Conservation (phyloP, 2,113 vertebrate genomes). For the Hypanus sabinus region DNA sequence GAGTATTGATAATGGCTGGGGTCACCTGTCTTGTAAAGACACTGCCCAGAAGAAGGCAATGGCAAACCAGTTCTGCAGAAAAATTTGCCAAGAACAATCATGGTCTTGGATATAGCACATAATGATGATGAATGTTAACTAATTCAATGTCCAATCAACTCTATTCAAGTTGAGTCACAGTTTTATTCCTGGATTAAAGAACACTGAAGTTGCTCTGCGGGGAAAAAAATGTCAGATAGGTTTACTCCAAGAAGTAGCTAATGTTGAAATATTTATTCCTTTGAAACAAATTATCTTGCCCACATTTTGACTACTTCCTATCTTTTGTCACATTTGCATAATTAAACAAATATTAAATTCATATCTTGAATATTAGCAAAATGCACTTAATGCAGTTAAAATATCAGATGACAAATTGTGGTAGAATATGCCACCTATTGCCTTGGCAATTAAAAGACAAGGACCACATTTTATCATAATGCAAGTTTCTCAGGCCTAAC, state of each 20-base stretch:
- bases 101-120: no score
- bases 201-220: neutral
- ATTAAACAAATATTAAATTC: neutral
- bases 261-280: neutral
- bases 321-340: neutral
- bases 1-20: no score
- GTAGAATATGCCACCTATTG: neutral
- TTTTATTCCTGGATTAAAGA: neutral
- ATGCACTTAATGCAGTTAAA: neutral
- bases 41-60: no score
- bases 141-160: neutral
- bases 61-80: no score
- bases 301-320: neutral
- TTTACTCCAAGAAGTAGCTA: neutral
- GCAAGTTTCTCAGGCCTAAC: neutral
- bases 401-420: neutral
- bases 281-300: neutral
- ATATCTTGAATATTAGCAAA: neutral
- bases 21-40: no score
- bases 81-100: no score
- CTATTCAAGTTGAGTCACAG: neutral
- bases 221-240: neutral
- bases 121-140: neutral
- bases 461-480: neutral
- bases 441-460: neutral